Base-by-base conservation (phyloP, 2,888 invertebrate species). In the Digitonthophagus gazella region DNA sequence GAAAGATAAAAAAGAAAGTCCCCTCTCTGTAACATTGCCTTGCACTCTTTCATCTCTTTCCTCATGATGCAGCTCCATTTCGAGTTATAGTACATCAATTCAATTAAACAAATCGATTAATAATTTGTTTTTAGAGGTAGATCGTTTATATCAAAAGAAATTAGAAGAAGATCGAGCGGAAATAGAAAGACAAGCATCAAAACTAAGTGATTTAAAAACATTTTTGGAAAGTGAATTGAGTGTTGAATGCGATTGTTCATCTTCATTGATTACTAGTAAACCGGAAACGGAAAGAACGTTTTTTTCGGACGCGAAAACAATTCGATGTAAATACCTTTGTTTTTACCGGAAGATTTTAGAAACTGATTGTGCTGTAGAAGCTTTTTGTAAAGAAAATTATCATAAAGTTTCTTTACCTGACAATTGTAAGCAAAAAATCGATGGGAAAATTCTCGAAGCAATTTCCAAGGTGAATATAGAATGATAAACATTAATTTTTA, bases 71-170 rank as follows among this genome's bases (percentile, higher is more conserved):
- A n/a, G n/a, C n/a, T n/a, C n/a, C n/a, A n/a, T n/a, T n/a, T n/a
- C n/a, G n/a, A n/a, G n/a, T n/a, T n/a, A n/a, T n/a, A n/a, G n/a
- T n/a, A n/a, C n/a, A n/a, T n/a, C n/a, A n/a, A n/a, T n/a, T n/a
- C n/a, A n/a, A n/a, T n/a, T n/a, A n/a, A n/a, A n/a, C n/a, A n/a
- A n/a, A n/a, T n/a, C n/a, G n/a, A n/a, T n/a, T n/a, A n/a, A n/a
- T n/a, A n/a, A n/a, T 3, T 18, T 44, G 58, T 22, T 61, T n/a
- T 56, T 56, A 73, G 79, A 76, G 72, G 68, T 80, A 72, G 78
- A 80, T 72, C 75, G 76, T 68, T 74, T 74, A 2, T 78, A 76
- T 68, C 75, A 75, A 14, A 69, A 76, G 55, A 77, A 78, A 72
- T 72, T 81, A 15, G 67, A 67, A 61, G 55, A 67, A 22, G 69